These are phyloP conservation scores for Tympanuchus pallidicinctus DNA, from an alignment of 2,113 vertebrate species.

Conservation along the genomic window DNA sequence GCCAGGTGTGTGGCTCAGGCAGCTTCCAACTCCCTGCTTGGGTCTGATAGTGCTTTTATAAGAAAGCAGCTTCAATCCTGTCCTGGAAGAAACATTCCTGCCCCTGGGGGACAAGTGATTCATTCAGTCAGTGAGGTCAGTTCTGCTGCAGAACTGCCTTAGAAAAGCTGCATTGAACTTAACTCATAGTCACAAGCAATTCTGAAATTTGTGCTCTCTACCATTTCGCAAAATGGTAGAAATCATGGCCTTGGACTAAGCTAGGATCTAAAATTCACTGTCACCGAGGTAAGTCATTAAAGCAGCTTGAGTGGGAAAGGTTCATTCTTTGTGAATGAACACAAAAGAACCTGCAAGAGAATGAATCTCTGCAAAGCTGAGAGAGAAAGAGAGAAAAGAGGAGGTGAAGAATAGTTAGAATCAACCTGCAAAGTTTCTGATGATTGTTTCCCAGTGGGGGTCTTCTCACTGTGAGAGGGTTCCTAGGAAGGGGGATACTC, in stretches of 20 bases:
- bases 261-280: not conserved
- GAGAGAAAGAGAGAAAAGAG: not conserved
- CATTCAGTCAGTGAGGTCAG: constrained; percentile 70
- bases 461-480: not conserved
- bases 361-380: not conserved
- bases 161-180: constrained; percentile 37
- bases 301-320: not conserved
- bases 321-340: not conserved
- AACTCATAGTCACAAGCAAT: not conserved
- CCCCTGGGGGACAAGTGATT: constrained; percentile 74
- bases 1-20: constrained; percentile 69
- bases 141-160: constrained; percentile 51
- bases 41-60: constrained; percentile 59
- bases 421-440: not conserved
- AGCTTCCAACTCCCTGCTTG: constrained; percentile 49
- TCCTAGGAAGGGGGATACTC: not conserved
- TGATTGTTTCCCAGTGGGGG: not conserved
- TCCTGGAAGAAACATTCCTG: constrained; percentile 69
- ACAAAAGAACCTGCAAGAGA: not conserved
- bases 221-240: not conserved
- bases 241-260: not conserved
- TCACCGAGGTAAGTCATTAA: not conserved
- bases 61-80: constrained; percentile 66
- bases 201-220: not conserved
- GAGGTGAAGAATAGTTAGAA: not conserved